A percentile compares a stretch with the other conserved stretches of the same genome.
phyloP scores from a whole-genome alignment of 2,113 vertebrate species.

The Limanda limanda region DNA sequence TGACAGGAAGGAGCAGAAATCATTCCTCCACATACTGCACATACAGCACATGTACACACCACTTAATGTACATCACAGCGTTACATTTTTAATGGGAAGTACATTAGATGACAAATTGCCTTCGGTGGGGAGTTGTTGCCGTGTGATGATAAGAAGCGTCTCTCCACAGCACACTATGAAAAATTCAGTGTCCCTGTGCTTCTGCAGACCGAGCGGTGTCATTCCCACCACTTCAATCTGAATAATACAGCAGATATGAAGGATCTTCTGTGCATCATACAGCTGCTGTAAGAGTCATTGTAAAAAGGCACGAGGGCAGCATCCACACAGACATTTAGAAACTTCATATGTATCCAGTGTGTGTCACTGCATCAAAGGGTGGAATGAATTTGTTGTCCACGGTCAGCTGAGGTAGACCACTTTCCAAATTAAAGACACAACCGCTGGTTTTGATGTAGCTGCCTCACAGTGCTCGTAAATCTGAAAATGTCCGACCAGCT shows the following conservation, averaged over 20 bases:
- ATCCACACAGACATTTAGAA: conserved; percentile 16
- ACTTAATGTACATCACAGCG: background rate
- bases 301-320: conserved; percentile 27
- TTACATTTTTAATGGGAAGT: conserved; percentile 16
- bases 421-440: conserved; percentile 28
- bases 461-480: background rate
- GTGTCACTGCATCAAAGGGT: background rate
- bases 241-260: conserved; percentile 58
- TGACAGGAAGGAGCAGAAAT: background rate
- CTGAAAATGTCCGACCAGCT: conserved; percentile 8
- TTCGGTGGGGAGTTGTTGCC: conserved; percentile 16
- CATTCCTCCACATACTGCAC: background rate
- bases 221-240: conserved; percentile 59
- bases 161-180: conserved; percentile 25
- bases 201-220: conserved; percentile 63
- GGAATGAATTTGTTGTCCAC: conserved; percentile 2
- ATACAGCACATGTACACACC: conserved; percentile 4
- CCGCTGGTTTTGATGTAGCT: background rate
- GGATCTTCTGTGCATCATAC: conserved; percentile 43
- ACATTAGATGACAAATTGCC: conserved; percentile 43
- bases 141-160: conserved; percentile 29
- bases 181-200: conserved; percentile 47
- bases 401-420: conserved; percentile 8
- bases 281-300: conserved; percentile 55
- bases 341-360: conserved; percentile 12